Evolutionary conservation across 2,888 invertebrate species (phyloP).

Genomic region (Sipha maydis): DNA sequence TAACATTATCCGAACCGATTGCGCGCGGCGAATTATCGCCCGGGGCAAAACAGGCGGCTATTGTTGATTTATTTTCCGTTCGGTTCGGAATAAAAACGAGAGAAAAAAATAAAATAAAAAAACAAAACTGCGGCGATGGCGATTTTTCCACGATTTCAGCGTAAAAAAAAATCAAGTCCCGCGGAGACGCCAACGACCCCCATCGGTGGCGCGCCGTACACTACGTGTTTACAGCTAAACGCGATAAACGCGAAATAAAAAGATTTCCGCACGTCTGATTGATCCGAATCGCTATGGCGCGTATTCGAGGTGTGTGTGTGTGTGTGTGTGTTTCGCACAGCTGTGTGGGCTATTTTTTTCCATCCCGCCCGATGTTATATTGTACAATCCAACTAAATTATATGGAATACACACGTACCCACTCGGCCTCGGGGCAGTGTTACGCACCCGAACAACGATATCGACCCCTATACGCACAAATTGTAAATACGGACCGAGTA

Average conservation of each 20-base stretch:
- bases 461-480: not conserved
- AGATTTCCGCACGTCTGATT: conserved; percentile 11
- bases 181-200: conserved; percentile 15
- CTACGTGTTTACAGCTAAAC: not conserved
- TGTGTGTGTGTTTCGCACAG: not conserved
- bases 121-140: not conserved
- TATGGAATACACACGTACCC: not conserved
- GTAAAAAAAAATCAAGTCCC: conserved; percentile 30
- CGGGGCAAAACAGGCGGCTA: conserved; percentile 14
- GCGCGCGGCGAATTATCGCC: conserved; percentile 6
- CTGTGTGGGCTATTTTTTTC: not conserved
- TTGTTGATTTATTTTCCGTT: conserved; percentile 47
- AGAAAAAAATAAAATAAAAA: not conserved
- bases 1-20: conserved; percentile 3
- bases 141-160: conserved; percentile 45
- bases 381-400: too few relatives aligned
- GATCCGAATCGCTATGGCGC: not conserved
- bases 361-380: not conserved
- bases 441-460: too few relatives aligned
- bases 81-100: not conserved
- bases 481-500: not conserved
- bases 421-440: conserved; percentile 24
- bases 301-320: not conserved
- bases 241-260: not conserved
- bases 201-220: not conserved